Evolutionary conservation across 1,140 invertebrate species (phyloP).

Genomic region (Pachyrhynchus sulphureomaculatus): DNA sequence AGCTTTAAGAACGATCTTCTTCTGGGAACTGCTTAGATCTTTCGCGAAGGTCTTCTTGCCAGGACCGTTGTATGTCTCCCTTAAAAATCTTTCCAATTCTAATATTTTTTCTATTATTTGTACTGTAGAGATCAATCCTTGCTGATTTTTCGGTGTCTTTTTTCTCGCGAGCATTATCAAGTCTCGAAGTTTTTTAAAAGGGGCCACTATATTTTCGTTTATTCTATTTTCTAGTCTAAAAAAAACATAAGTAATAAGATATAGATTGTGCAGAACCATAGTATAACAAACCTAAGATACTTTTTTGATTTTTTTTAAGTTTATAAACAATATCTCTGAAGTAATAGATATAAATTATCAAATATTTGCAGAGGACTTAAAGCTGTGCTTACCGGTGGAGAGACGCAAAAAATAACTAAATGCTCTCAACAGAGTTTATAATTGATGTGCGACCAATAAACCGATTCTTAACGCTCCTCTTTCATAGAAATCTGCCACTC

Average conservation of each 20-base stretch:
- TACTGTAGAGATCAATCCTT: conserved; percentile 21
- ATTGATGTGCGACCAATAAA: no score
- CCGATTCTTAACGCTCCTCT: no score
- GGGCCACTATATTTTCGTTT: conserved; percentile 45
- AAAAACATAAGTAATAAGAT: neutral
- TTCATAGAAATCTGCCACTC: neutral
- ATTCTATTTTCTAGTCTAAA: conserved; percentile 42
- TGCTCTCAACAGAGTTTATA: no score
- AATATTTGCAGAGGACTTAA: no score
- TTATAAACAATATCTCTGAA: no score
- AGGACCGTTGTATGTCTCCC: conserved; percentile 29
- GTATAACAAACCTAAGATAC: no score
- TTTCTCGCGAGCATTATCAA: conserved; percentile 39
- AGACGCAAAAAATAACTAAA: no score
- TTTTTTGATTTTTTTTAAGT: no score
- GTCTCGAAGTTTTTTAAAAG: conserved; percentile 45
- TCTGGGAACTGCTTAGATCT: conserved; percentile 43
- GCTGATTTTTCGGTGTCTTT: conserved; percentile 32
- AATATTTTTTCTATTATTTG: conserved; percentile 43
- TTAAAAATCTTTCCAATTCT: conserved; percentile 41
- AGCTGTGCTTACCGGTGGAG: no score
- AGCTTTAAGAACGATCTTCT: conserved; percentile 44
- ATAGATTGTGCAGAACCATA: no score
- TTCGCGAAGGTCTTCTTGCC: conserved; percentile 40
- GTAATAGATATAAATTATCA: no score